Base-by-base conservation (phyloP, 1,140 invertebrate species). In the Megalopta genalis region DNA sequence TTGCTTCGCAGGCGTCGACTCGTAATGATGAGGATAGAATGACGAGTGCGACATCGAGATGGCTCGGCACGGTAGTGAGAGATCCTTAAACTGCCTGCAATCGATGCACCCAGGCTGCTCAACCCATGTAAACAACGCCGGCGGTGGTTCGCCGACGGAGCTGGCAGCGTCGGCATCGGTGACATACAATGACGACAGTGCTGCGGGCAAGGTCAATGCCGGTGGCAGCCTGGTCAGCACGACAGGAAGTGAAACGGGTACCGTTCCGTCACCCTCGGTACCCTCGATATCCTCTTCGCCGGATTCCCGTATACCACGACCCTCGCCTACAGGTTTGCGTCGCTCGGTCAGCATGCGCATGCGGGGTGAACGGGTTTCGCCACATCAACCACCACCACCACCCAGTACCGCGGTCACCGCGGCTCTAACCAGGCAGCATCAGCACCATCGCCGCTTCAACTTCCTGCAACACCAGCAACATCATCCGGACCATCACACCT, bases 271-370 rank as follows among this genome's bases (percentile, higher is more conserved):
- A 66, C 71, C 62, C 71, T 65, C 76, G 49, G 6, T 52, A 52
- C 49, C 49, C 16, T 21, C 49, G 49, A 16, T 52, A 21, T 42
- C 77, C 71, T 89, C 85, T 39, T 49, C 86, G 57, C 69, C 63
- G 59, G 90, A 91, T 72, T 91, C 90, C 42, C 89, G 90, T 68
- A 92, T 92, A 66, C 92, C 90, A 39, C 84, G 90, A 77, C 90
- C 91, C 54, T 93, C 93, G 54, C 92, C 93, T 21, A 89, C 89
- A 37, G 81, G 90, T 68, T 85, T 93, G 74, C 90, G 93, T 49
- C 93, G 93, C 25, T 92, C 93, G 7, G 84, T 82, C 71, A 93
- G 93, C 71, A 79, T 93, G 80, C 91, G 93, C 84, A 46, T 93
- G 64, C 90, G 90, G 57, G 91, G 91, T 21, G 93, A 93, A 81